Evolutionary conservation across 2,888 invertebrate species (phyloP).

Genomic region (Glyphotaelius pellucidus): DNA sequence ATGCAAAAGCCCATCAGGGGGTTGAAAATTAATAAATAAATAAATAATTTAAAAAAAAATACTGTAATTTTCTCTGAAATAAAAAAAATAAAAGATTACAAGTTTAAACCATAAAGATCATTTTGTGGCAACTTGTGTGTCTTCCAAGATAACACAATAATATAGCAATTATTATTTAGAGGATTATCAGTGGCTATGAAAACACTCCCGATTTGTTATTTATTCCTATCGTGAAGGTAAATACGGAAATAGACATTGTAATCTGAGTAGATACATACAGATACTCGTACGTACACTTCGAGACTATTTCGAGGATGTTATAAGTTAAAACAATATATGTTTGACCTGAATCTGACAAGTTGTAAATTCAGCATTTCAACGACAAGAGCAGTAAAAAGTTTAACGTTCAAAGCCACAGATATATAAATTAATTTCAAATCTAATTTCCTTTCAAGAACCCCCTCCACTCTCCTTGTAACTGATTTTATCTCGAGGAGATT

Average conservation of each 20-base stretch:
- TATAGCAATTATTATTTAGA: too few relatives aligned
- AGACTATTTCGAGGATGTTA: not conserved
- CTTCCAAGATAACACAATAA: too few relatives aligned
- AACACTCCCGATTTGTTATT: too few relatives aligned
- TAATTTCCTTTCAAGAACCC: not conserved
- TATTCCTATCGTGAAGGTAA: not conserved
- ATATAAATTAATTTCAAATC: constrained; percentile 22
- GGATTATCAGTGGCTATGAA: too few relatives aligned
- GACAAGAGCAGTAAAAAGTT: not conserved
- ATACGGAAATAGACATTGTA: not conserved
- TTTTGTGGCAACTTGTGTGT: too few relatives aligned
- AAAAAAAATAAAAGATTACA: too few relatives aligned
- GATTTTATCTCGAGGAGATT: constrained; percentile 5
- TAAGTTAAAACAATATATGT: not conserved
- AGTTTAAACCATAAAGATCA: too few relatives aligned
- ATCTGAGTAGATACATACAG: not conserved
- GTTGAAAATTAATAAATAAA: too few relatives aligned
- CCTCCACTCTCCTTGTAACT: not conserved
- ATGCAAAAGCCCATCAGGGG: too few relatives aligned
- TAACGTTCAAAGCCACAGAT: not conserved
- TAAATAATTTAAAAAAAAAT: too few relatives aligned
- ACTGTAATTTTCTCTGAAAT: too few relatives aligned
- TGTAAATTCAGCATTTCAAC: not conserved
- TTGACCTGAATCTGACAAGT: not conserved
- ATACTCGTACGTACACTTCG: not conserved